Evolutionary conservation across 2,113 vertebrate genomes (phyloP), one percentile per base, ranked within the genome.

Genomic region (Rhombomys opimus): DNA sequence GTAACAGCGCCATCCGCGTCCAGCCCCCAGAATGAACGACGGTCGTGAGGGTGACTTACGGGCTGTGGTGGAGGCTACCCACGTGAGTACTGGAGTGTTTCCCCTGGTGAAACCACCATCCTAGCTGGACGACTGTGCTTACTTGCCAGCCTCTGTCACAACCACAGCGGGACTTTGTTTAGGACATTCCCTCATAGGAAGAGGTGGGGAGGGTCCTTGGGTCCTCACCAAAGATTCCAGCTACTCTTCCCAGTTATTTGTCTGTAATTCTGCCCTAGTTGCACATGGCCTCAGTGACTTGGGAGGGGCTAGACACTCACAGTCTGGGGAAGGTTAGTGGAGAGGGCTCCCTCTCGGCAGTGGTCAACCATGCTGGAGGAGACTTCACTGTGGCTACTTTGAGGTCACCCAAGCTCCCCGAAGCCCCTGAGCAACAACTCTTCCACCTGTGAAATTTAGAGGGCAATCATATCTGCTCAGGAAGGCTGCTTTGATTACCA

Each of bases 391-490:
- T 32, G n/a, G 11, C 5, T 67, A 10, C 63, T 67, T 50, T 50
- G 63, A 12, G 27, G 17, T 67, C 41, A 32, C 27, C 27, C 84
- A 52, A 15, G 27, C 63, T 87, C 63, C 32, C 18, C 41, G 13
- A 67, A 68, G 41, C 2, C 10, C 41, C 32, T 5, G 67, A 68
- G 41, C 35, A 87, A 50, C 14, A 85, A 52, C 15, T 76, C 67
- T 75, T 76, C 65, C 30, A 65, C 80, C 78, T 85, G 65, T 54
- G 89, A 94, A 94, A 93, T 94, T 61, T 30, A 38, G 17, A 57
- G 54, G 14, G 52, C 76, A 87, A 88, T 50, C 85, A 17, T 67
- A 87, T 52, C 41, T 82, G 87, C 27, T 94, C 32, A 23, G 87
- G 84, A 85, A 1, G 6, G 2, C 13, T 65, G 70, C 63, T 90